These are phyloP conservation scores for Xanthia togata DNA, from an alignment of 2,888 invertebrate genomes.

Conservation along the genomic window DNA sequence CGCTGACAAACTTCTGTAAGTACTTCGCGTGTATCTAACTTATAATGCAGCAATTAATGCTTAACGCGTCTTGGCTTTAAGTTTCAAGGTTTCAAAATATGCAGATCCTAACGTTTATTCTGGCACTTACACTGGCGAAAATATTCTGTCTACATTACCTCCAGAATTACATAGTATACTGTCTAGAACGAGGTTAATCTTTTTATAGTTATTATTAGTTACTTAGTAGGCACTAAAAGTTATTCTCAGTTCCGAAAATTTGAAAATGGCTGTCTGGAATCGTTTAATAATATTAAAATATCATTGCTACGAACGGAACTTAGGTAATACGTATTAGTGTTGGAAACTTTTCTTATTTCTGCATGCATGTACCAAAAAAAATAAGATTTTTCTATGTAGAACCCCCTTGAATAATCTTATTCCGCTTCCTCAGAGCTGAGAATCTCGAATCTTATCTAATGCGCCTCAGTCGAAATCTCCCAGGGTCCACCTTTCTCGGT, in stretches of 20 bases:
- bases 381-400: neutral
- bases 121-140: neutral
- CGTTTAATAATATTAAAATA: neutral
- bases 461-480: slow-evolving; percentile 22
- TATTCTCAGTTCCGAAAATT: neutral
- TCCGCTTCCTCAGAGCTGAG: neutral
- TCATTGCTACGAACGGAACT: neutral
- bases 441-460: slow-evolving; percentile 21
- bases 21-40: neutral
- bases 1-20: slow-evolving; percentile 9
- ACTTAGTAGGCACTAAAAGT: neutral
- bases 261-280: neutral
- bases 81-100: slow-evolving; percentile 27
- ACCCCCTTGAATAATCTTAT: slow-evolving; percentile 8
- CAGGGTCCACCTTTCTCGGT: slow-evolving; percentile 60
- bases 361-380: neutral
- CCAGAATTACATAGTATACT: neutral
- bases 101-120: neutral
- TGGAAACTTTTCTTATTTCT: neutral
- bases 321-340: neutral
- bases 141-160: slow-evolving; percentile 6
- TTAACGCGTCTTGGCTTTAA: slow-evolving; percentile 8
- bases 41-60: slow-evolving; percentile 34
- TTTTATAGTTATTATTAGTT: slow-evolving; percentile 10
- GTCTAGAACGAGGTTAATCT: neutral